A percentile compares a stretch with the other conserved stretches of the same genome.
phyloP scores from a whole-genome alignment of 1,140 invertebrate genomes.

The Hycleus phaleratus region DNA sequence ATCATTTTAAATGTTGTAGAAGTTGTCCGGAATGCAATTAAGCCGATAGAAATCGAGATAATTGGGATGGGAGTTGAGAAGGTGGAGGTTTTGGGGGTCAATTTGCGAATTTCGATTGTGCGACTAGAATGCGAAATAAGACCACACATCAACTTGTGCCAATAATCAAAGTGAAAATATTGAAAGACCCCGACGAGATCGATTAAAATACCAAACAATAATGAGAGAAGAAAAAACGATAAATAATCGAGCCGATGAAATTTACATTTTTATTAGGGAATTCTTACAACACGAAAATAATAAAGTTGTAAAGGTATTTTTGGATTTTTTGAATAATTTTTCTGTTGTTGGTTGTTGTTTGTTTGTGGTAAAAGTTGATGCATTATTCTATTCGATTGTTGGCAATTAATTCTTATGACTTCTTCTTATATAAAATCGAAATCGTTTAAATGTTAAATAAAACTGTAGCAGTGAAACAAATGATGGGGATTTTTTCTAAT shows the following conservation, averaged over 20 bases:
- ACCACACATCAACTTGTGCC: slow-evolving; percentile 1
- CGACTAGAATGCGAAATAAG: slow-evolving; percentile 6
- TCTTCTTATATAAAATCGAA: slow-evolving; percentile 20
- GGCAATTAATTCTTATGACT: slow-evolving; percentile 22
- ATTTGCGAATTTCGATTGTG: background rate
- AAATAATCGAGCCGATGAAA: background rate
- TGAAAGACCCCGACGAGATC: slow-evolving; percentile 1
- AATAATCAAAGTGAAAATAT: slow-evolving; percentile 5
- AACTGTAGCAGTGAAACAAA: slow-evolving; percentile 15
- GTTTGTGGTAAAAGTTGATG: too few species aligned
- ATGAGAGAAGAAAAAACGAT: background rate
- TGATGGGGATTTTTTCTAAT: slow-evolving; percentile 14
- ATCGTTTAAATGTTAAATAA: slow-evolving; percentile 15
- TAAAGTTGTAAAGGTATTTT: slow-evolving; percentile 12
- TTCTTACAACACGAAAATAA: slow-evolving; percentile 7
- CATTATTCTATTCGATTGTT: too few species aligned
- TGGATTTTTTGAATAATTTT: background rate
- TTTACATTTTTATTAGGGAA: slow-evolving; percentile 12
- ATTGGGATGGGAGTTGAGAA: too few species aligned
- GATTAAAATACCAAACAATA: slow-evolving; percentile 2
- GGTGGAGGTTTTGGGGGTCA: too few species aligned
- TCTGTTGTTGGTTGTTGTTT: too few species aligned
- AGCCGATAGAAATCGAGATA: too few species aligned
- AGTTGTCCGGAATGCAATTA: too few species aligned
- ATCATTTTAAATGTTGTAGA: too few species aligned